Base-by-base conservation (phyloP, 2,797 vertebrate species). In the Lithobates pipiens region DNA sequence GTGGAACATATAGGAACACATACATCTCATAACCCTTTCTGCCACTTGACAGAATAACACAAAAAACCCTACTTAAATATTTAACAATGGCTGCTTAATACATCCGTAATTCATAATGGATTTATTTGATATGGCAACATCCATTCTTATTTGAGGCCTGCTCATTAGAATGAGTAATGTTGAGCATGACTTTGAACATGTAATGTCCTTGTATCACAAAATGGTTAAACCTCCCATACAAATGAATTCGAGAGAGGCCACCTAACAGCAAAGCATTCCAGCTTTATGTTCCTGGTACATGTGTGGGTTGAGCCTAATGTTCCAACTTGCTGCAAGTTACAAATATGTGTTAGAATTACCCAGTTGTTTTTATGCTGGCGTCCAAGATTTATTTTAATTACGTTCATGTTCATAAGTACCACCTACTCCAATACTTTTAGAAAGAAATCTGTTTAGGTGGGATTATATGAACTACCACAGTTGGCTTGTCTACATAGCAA, bases 361-460 rank as follows among this genome's bases (percentile, higher is more conserved):
- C 61, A 76, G 71, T 76, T 83, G 82, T 83, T 83, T 70, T 68
- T 69, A 57, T 83, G 65, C 69, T 74, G 4, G 65, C 73, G 68
- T 83, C 73, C 82, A 76, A 83, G 73, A 69, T 69, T 69, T 83
- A 83, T 83, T 83, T 83, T 82, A 82, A 82, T 82, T 82, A 67
- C 65, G 61, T 77, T 76, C 69, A 84, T 84, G 65, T 70, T 36
- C n/a, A n/a, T n/a, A 46, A 77, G 44, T 84, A n/a, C 82, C 82
- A 61, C 82, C 82, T 77, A 84, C 82, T 77, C 82, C 13, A 63
- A n/a, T 70, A 76, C 25, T 76, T 83, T 83, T 82, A 82, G 27
- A 50, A 76, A 83, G 73, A 76, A 63, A 74, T 10, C 34, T n/a
- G 10, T 81, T 27, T 25, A 21, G 69, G 44, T 71, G 46, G 63